Base-by-base conservation (phyloP, 92 coral and sea anemone species). In the Metridium senile region DNA sequence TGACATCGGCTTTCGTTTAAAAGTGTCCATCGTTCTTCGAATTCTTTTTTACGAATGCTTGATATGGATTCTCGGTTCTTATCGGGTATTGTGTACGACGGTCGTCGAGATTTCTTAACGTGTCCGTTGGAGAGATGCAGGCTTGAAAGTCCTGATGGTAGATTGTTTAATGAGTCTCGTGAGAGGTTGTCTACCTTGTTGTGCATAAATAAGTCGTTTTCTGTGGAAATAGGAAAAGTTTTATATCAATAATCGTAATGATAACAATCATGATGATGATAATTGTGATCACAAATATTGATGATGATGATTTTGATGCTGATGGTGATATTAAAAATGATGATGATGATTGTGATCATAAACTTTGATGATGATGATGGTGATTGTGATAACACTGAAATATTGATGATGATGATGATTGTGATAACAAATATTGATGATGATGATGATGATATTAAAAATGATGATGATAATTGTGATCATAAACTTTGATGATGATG, bases 11-110 rank as follows among this genome's bases (percentile, higher is more conserved):
- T 66, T 8, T 66, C 82, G 68, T 77, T 64, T 13, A 56, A 0
- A 4, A 33, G 27, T 22, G 35, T 0, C 57, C 46, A 56, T 22
- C 73, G 66, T 11, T 74, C 75, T 28, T 80, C 72, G 23, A 71
- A 26, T 16, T 85, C 85, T n/a, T 73, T 78, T 29, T 78, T 79
- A 28, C 69, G 46, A 67, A 73, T 35, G 45, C 69, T 85, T 47
- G 65, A 54, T n/a, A 58, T 19, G n/a, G 78, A 73, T 0, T 73
- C 78, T 22, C 21, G 67, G 33, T 34, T 9, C 28, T 32, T 72
- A 0, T 72, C 76, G 17, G 76, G 65, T 9, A 22, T 70, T 20
- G 13, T 30, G 10, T 8, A 26, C 11, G 29, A 52, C 10, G 64
- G 30, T 22, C 49, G 64, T 0, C 76, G 53, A 29, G 23, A 33